These are phyloP conservation scores for Caloenas nicobarica DNA, from an alignment of 2,113 vertebrate species.

Conservation along the genomic window DNA sequence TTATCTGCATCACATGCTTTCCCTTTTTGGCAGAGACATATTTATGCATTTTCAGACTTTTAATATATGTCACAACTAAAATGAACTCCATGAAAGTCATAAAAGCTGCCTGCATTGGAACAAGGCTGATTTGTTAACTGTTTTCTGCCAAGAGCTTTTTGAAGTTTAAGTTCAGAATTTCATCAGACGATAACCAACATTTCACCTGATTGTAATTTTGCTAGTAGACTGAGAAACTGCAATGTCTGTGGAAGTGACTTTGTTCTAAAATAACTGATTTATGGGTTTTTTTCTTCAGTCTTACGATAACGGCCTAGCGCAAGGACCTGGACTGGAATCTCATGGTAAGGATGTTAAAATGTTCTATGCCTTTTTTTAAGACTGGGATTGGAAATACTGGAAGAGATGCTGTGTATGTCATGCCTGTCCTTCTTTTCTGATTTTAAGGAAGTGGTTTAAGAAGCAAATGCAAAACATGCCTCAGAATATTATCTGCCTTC, in stretches of 20 bases:
- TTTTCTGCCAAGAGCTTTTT: neutral
- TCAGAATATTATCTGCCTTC: neutral
- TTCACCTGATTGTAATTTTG: neutral
- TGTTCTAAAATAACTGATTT: neutral
- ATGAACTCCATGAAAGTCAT: neutral
- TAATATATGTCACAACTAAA: neutral
- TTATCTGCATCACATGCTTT: neutral
- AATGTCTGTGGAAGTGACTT: neutral
- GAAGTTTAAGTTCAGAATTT: neutral
- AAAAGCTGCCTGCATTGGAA: neutral
- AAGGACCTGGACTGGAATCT: constrained; percentile 94
- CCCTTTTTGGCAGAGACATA: neutral
- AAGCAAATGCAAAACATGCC: neutral
- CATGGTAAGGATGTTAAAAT: constrained; percentile 86
- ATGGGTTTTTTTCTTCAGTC: constrained; percentile 80
- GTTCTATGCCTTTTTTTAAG: neutral
- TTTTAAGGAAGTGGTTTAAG: neutral
- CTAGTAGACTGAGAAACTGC: neutral
- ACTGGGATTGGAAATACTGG: neutral
- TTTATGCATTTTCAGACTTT: neutral
- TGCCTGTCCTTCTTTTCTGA: neutral
- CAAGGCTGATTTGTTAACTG: neutral
- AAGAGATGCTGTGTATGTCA: neutral
- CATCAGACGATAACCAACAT: too few species aligned
- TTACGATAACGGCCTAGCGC: constrained; percentile 94